Percentiles rank a stretch among this genome's conserved stretches.
Evolutionary conservation across 2,113 vertebrate species (phyloP).

Genomic region (Diadophis punctatus): DNA sequence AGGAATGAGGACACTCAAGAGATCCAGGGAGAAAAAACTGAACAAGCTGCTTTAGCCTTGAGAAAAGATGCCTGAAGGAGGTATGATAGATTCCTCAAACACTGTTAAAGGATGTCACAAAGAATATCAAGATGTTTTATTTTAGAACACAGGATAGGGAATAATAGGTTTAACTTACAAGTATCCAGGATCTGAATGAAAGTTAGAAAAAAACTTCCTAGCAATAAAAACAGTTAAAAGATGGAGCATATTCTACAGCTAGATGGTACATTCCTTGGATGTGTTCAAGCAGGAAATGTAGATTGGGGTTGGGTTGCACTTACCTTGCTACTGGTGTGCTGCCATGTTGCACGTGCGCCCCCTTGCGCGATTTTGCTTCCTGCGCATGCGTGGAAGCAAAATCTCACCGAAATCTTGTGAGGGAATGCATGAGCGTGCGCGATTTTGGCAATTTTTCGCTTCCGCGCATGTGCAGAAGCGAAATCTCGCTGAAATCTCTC

Average conservation of each 20-base stretch:
- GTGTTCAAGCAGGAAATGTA: neutral
- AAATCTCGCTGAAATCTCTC: too few relatives aligned
- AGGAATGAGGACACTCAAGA: neutral
- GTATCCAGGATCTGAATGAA: neutral
- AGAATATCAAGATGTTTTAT: neutral
- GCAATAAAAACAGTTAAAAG: neutral
- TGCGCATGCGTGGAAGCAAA: too few relatives aligned
- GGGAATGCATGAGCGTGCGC: too few relatives aligned
- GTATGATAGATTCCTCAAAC: neutral
- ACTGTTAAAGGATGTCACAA: neutral
- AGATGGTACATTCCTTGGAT: neutral
- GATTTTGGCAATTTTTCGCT: too few relatives aligned
- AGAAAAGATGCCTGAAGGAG: neutral
- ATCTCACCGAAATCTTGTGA: too few relatives aligned
- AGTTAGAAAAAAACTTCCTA: neutral
- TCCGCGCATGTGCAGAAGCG: too few relatives aligned
- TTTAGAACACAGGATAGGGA: neutral
- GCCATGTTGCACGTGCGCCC: too few relatives aligned
- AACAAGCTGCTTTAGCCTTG: neutral
- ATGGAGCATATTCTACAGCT: neutral
- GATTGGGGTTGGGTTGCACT: too few relatives aligned
- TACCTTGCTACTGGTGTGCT: too few relatives aligned
- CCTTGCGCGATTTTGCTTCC: too few relatives aligned
- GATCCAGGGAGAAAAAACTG: neutral
- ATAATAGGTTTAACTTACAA: neutral